Evolutionary conservation across 2,113 vertebrate genomes (phyloP).

Genomic region (Ailurus styani): DNA sequence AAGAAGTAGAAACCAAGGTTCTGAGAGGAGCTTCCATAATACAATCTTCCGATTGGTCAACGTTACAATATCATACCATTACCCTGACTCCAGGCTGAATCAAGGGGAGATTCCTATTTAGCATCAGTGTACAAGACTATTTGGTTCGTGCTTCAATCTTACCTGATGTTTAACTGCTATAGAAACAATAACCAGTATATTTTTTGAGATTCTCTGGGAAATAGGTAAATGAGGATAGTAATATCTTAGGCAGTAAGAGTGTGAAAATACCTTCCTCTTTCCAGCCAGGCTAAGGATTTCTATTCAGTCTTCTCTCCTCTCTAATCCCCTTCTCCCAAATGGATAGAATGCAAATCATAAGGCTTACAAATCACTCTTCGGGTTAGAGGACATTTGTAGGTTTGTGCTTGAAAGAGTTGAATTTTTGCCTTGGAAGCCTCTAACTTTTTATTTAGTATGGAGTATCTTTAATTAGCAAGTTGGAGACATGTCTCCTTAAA

Average conservation of each 20-base stretch:
- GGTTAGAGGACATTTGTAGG: neutral
- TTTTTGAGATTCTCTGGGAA: neutral
- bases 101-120: neutral
- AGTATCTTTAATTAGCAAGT: constrained; percentile 8
- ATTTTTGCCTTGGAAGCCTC: neutral
- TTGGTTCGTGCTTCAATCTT: neutral
- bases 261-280: neutral
- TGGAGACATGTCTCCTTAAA: neutral
- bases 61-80: neutral
- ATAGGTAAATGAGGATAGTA: neutral
- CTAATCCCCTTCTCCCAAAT: neutral
- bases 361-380: neutral
- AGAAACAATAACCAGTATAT: neutral
- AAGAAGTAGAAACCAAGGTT: neutral
- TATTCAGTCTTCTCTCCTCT: neutral
- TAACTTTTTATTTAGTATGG: neutral
- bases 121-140: neutral
- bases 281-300: neutral
- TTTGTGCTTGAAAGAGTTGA: neutral
- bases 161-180: neutral
- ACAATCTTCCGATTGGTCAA: neutral
- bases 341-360: neutral
- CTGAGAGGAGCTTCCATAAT: neutral
- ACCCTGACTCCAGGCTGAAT: neutral
- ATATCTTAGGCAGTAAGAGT: neutral